These are phyloP conservation scores for Pelvicachromis taeniatus DNA, from an alignment of 2,113 vertebrate species.

Conservation along the genomic window DNA sequence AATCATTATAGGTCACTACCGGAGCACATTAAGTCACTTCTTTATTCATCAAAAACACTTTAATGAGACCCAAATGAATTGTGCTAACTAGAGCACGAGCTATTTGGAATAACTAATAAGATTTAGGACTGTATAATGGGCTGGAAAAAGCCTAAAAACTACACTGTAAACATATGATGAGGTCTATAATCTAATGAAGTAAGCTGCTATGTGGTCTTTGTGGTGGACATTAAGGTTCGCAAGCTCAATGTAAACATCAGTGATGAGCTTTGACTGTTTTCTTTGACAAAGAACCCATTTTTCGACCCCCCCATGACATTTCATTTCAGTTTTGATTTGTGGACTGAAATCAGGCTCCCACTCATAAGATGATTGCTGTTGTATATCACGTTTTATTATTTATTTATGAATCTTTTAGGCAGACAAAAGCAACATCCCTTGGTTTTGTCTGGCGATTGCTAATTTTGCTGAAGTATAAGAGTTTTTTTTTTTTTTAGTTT, in stretches of 20 bases:
- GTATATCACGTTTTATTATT: neutral
- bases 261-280: neutral
- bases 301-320: neutral
- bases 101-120: constrained; percentile 40
- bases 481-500: neutral
- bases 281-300: neutral
- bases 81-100: constrained; percentile 51
- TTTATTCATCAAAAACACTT: constrained; percentile 57
- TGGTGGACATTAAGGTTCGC: neutral
- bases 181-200: neutral
- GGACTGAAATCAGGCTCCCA: neutral
- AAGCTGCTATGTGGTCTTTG: neutral
- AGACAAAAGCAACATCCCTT: neutral
- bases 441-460: accelerated
- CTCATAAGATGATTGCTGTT: neutral
- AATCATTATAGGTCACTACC: constrained; percentile 50
- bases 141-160: neutral
- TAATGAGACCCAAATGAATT: constrained; percentile 62
- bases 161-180: constrained; percentile 7
- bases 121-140: neutral
- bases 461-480: neutral
- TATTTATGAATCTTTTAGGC: neutral
- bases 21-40: constrained; percentile 39
- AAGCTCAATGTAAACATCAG: neutral
- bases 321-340: neutral